phyloP scores from a whole-genome alignment of 2,113 vertebrate genomes.

The Strix aluco region DNA sequence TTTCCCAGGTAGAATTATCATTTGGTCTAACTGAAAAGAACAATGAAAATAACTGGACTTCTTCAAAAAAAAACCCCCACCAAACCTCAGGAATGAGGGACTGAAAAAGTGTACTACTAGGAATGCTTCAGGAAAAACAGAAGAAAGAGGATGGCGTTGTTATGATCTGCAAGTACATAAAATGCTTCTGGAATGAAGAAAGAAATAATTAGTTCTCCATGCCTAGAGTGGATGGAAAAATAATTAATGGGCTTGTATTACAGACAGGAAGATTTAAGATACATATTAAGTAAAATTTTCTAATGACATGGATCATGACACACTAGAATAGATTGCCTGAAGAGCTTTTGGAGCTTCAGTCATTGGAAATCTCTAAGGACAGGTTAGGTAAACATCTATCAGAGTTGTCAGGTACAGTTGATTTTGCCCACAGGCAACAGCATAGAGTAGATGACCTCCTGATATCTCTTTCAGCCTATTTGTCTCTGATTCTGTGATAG shows the following conservation, averaged over 20 bases:
- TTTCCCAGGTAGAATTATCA: not conserved
- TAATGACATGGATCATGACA: not conserved
- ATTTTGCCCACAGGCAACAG: not conserved
- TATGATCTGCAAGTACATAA: not conserved
- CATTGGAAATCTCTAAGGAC: conserved; percentile 3
- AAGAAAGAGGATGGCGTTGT: not conserved
- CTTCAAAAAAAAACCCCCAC: not conserved
- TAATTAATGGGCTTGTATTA: not conserved
- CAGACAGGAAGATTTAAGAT: not conserved
- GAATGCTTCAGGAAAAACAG: not conserved
- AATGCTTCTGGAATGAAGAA: not conserved
- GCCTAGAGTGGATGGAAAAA: not conserved
- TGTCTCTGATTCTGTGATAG: not conserved
- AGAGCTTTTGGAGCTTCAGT: conserved; percentile 3
- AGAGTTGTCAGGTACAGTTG: not conserved
- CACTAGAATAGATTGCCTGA: not conserved
- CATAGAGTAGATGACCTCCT: not conserved
- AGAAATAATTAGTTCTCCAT: not conserved
- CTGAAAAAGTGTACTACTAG: not conserved
- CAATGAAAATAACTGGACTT: not conserved
- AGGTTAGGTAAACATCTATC: conserved; percentile 3
- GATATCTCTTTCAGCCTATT: not conserved
- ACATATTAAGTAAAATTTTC: conserved; percentile 22
- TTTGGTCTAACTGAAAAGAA: not conserved
- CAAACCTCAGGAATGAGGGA: not conserved